Conservation (phyloP, 2,888 invertebrate species). For the Lydus trimaculatus region DNA sequence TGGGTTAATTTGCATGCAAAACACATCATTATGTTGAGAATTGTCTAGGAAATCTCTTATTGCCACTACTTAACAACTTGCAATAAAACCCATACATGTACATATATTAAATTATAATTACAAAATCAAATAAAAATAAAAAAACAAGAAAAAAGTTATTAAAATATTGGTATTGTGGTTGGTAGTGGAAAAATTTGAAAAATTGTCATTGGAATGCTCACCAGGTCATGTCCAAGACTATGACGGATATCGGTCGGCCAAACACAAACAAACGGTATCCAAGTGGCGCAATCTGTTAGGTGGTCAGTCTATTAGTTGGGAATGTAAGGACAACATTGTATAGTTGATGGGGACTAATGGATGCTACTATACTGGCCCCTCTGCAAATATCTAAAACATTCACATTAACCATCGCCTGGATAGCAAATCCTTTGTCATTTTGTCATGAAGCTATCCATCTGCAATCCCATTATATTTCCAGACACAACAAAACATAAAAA, state of each 20-base stretch:
- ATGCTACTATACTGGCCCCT: slow-evolving; percentile 46
- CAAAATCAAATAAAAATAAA: background rate
- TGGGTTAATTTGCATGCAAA: slow-evolving; percentile 35
- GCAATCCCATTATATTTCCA: background rate
- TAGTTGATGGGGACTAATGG: slow-evolving; percentile 57
- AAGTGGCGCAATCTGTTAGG: slow-evolving; percentile 58
- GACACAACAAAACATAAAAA: slow-evolving; percentile 3
- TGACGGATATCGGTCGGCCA: slow-evolving; percentile 54
- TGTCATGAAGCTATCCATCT: slow-evolving; percentile 7
- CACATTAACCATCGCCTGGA: slow-evolving; percentile 45
- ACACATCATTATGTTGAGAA: slow-evolving; percentile 29
- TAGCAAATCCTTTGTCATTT: slow-evolving; percentile 28
- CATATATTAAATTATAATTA: slow-evolving; percentile 8
- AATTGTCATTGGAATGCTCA: background rate
- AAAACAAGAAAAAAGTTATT: background rate
- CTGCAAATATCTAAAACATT: slow-evolving; percentile 56
- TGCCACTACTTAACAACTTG: slow-evolving; percentile 29
- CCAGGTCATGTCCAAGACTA: slow-evolving; percentile 27
- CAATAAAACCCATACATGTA: slow-evolving; percentile 27
- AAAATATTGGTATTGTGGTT: background rate
- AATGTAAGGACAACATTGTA: slow-evolving; percentile 57
- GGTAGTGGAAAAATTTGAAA: background rate
- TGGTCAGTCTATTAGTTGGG: slow-evolving; percentile 58
- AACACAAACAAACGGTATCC: slow-evolving; percentile 54
- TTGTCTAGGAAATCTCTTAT: slow-evolving; percentile 35